Base-by-base conservation (phyloP, 1,140 invertebrate genomes). In the Luehdorfia chinensis region DNA sequence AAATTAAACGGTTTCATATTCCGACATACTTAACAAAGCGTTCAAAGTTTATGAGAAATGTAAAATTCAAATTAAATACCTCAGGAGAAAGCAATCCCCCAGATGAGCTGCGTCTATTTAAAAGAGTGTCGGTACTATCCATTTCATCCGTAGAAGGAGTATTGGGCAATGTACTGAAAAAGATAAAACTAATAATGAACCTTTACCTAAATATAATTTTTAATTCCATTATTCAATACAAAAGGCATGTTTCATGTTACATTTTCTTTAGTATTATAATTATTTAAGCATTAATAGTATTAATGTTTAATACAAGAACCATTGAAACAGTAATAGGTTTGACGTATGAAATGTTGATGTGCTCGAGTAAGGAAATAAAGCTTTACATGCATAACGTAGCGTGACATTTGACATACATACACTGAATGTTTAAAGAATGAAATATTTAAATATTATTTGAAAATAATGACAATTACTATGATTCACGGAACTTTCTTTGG, bases 41-140 rank as follows among this genome's bases (percentile, higher is more conserved):
- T n/a, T n/a, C n/a, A n/a, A n/a, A n/a, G n/a, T n/a, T n/a, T n/a
- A n/a, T n/a, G n/a, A n/a, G n/a, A n/a, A n/a, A n/a, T n/a, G n/a
- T n/a, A n/a, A n/a, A n/a, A n/a, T n/a, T n/a, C n/a, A 25, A 28
- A 28, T 16, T 25, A 43, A 33, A 25, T 49, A 94, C 93, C 87
- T 95, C 94, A 0, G 94, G 94, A 0, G 94, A 95, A 1, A 95
- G 80, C 2, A 95, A 73, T 16, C 91, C 94, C 0, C 94, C 94
- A 0, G 93, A 93, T 3, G 94, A 95, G 66, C 92, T 94, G 49
- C 94, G 87, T 47, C 94, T 88, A 37, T 91, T 91, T 51, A 93
- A 87, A 39, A 88, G 85, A 32, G 88, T 83, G 52, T 90, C 88
- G 43, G 67, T 79, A 30, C 71, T 84, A 23, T 92, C 89, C 49